Conservation (phyloP, 2,888 invertebrate species). For the Crematogaster levior region DNA sequence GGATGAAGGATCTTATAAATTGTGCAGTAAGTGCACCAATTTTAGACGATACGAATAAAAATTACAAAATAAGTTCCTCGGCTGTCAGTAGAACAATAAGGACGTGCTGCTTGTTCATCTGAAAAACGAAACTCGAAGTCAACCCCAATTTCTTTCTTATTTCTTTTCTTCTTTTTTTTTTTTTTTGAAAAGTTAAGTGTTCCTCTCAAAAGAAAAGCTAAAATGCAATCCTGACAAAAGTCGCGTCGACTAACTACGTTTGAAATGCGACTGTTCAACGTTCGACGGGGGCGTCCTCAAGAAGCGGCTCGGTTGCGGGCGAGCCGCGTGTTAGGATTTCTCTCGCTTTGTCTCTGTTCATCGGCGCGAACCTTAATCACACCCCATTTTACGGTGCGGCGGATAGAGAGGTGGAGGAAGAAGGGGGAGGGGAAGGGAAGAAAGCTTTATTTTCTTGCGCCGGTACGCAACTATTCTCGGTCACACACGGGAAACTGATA, state of each 20-base stretch:
- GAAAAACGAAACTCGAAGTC: neutral
- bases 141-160: neutral
- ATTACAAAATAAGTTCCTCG: neutral
- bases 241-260: conserved; percentile 29
- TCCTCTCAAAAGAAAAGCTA: neutral
- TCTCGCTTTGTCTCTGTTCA: conserved; percentile 57
- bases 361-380: conserved; percentile 57
- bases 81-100: neutral
- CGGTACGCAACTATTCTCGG: conserved; percentile 18
- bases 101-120: neutral
- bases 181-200: neutral
- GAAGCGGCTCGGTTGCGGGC: conserved; percentile 21
- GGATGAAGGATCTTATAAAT: neutral
- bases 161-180: neutral
- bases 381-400: conserved; percentile 47
- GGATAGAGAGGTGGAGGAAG: neutral
- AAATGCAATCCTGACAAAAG: conserved; percentile 28
- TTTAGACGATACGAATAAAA: neutral
- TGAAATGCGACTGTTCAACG: conserved; percentile 21
- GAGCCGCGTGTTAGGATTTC: conserved; percentile 44
- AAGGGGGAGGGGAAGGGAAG: neutral
- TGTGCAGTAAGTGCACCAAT: neutral
- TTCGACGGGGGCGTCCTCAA: conserved; percentile 28
- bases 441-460: conserved; percentile 56
- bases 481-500: neutral